A percentile compares a stretch with the other conserved stretches of the same genome.
These are phyloP conservation scores for Bradysia coprophila DNA, from an alignment of 1,140 invertebrate species.

Conservation along the genomic window DNA sequence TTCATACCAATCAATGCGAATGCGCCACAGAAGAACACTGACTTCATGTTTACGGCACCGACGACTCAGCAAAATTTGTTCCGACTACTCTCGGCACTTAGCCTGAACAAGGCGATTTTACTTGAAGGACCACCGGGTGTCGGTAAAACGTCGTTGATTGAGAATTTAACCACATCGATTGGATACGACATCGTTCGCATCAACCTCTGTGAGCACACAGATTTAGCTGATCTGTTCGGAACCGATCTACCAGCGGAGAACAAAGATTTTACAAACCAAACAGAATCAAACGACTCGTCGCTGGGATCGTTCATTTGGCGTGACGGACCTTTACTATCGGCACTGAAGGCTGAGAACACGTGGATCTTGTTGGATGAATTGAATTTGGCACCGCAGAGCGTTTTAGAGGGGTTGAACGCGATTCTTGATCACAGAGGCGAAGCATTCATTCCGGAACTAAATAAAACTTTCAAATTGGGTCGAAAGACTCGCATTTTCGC, in stretches of 20 bases:
- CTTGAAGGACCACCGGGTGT: slow-evolving; percentile 94
- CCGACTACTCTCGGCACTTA: slow-evolving; percentile 69
- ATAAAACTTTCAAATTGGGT: slow-evolving; percentile 64
- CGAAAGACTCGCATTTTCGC: slow-evolving; percentile 77
- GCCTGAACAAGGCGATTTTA: slow-evolving; percentile 80
- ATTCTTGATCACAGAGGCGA: slow-evolving; percentile 96
- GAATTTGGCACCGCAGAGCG: slow-evolving; percentile 95
- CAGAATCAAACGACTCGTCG: slow-evolving; percentile 19
- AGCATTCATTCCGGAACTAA: slow-evolving; percentile 89
- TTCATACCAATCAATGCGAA: slow-evolving; percentile 31
- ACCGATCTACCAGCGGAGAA: slow-evolving; percentile 92
- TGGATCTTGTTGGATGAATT: slow-evolving; percentile 99
- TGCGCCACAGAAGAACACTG: slow-evolving; percentile 10
- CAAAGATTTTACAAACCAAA: slow-evolving; percentile 8
- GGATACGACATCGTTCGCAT: slow-evolving; percentile 75
- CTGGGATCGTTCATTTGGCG: slow-evolving; percentile 85
- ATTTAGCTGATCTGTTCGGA: slow-evolving; percentile 95
- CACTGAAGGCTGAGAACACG: slow-evolving; percentile 66
- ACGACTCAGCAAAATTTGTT: slow-evolving; percentile 71
- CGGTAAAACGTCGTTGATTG: slow-evolving; percentile 90
- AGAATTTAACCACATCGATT: slow-evolving; percentile 72
- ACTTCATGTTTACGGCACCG: slow-evolving; percentile 61
- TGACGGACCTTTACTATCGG: slow-evolving; percentile 87
- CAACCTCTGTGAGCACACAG: slow-evolving; percentile 97
- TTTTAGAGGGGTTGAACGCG: slow-evolving; percentile 94